Percentiles rank a stretch among this genome's conserved stretches.
Evolutionary conservation across 2,888 invertebrate genomes (phyloP).

Genomic region (Nomada goodeniana): DNA sequence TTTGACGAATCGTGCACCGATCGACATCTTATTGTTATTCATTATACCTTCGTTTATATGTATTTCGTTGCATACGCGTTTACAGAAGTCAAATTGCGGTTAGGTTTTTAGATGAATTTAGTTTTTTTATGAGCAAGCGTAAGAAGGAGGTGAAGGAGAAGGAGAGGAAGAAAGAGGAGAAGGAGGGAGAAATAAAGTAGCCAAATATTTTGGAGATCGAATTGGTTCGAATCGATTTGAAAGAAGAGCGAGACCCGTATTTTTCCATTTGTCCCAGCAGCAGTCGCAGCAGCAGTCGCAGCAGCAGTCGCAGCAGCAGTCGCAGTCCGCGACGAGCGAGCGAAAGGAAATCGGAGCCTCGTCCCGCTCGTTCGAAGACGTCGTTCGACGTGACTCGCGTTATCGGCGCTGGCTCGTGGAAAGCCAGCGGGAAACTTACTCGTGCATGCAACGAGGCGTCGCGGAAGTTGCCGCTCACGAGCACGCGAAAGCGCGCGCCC

Average conservation of each 20-base stretch:
- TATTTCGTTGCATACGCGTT: slow-evolving; percentile 61
- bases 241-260: neutral
- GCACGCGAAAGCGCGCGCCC: neutral
- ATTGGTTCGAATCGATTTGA: slow-evolving; percentile 18
- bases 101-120: slow-evolving; percentile 69
- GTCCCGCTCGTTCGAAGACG: slow-evolving; percentile 3
- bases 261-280: neutral
- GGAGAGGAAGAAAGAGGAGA: neutral
- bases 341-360: neutral
- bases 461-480: neutral
- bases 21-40: slow-evolving; percentile 57
- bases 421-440: neutral
- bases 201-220: slow-evolving; percentile 39
- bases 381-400: slow-evolving; percentile 24
- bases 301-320: no score
- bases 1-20: slow-evolving; percentile 2
- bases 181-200: slow-evolving; percentile 19
- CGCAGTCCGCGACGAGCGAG: neutral
- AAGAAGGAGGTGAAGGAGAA: neutral
- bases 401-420: slow-evolving; percentile 20
- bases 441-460: neutral
- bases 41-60: slow-evolving; percentile 69
- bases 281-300: neutral
- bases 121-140: slow-evolving; percentile 73
- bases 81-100: slow-evolving; percentile 57